These are phyloP conservation scores for Epirrhoe alternata DNA, from an alignment of 2,888 invertebrate genomes.

Conservation along the genomic window DNA sequence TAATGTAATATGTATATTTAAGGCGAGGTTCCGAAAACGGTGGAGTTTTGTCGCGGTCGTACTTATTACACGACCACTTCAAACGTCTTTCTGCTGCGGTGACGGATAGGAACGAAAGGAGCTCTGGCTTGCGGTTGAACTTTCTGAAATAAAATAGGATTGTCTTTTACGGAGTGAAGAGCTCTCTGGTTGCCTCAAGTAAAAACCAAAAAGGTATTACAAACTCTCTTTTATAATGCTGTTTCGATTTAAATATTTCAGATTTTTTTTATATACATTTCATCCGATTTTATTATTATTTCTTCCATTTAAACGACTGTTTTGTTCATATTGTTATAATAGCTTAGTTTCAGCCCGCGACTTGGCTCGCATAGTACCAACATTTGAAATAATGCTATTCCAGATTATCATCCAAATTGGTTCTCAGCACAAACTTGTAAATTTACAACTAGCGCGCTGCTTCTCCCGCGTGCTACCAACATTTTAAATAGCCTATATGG, in stretches of 20 bases:
- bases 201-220: conserved; percentile 10
- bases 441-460: too few relatives aligned
- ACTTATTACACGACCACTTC: conserved; percentile 80
- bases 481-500: too few relatives aligned
- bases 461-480: too few relatives aligned
- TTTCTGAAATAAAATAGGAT: conserved; percentile 24
- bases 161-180: conserved; percentile 18
- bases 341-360: too few relatives aligned
- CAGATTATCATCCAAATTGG: too few relatives aligned
- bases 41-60: conserved; percentile 80
- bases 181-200: conserved; percentile 10
- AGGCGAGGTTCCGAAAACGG: conserved; percentile 78
- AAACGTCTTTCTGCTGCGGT: conserved; percentile 71
- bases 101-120: conserved; percentile 49
- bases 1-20: conserved; percentile 86
- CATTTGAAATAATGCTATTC: too few relatives aligned
- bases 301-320: too few relatives aligned
- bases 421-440: too few relatives aligned
- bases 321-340: too few relatives aligned
- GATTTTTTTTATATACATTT: neutral
- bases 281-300: neutral
- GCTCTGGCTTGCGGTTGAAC: conserved; percentile 55
- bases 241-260: neutral
- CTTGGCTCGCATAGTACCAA: too few relatives aligned
- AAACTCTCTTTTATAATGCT: neutral